Percentiles rank a stretch among this genome's conserved stretches.
Conservation (phyloP, 2,797 vertebrate species). For the Hemitrygon akajei region DNA sequence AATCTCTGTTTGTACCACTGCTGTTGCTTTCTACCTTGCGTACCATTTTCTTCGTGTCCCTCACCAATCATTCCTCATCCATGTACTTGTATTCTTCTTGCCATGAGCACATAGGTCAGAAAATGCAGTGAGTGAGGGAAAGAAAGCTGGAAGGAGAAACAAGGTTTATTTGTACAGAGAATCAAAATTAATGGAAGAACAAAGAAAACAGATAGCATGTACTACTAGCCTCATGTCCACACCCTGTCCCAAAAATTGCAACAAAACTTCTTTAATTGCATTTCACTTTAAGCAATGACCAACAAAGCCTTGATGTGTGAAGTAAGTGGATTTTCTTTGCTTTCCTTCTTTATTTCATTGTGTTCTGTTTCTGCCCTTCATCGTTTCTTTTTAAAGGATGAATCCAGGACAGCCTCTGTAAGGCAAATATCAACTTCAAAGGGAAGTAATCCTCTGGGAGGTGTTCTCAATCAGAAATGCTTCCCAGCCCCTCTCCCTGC, state of each 20-base stretch:
- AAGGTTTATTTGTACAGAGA: neutral
- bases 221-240: neutral
- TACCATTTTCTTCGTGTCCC: neutral
- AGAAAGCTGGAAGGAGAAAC: neutral
- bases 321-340: conserved; percentile 15
- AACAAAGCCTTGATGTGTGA: conserved; percentile 22
- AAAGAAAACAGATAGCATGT: neutral
- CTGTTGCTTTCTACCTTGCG: neutral
- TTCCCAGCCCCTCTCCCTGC: neutral
- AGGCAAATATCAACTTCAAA: conserved; percentile 30
- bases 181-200: neutral
- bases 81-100: neutral
- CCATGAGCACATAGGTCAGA: neutral
- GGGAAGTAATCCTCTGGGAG: neutral
- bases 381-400: conserved; percentile 27
- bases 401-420: conserved; percentile 20
- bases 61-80: neutral
- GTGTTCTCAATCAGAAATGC: conserved; percentile 19
- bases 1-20: neutral
- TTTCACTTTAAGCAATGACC: neutral
- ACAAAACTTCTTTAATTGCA: neutral
- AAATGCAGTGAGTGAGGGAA: neutral
- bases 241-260: conserved; percentile 3
- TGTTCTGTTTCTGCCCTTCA: conserved; percentile 19
- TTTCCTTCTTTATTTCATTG: conserved; percentile 20